Evolutionary conservation across 2,113 vertebrate genomes (phyloP), one percentile per base, ranked within the genome.

Genomic region (Bos javanicus): DNA sequence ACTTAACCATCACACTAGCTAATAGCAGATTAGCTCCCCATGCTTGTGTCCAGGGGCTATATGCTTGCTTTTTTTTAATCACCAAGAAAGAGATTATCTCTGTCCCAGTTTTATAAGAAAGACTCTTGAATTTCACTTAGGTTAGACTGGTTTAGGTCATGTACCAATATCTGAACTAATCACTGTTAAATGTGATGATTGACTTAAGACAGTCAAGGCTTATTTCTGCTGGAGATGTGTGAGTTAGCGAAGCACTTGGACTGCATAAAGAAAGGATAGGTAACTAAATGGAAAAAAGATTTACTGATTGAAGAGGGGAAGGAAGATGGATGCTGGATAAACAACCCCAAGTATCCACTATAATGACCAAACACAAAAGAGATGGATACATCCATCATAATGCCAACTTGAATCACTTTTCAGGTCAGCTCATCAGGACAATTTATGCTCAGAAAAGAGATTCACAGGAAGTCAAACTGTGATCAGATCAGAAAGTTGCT

Each of bases 401-500:
- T 7, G 56, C 57, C 87, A 92, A 48, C 90, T 43, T 0, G 6
- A 81, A 54, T 90, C 52, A 83, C 26, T 78, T 76, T 74, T 74
- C 67, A 39, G 78, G 88, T 97, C 28, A 83, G 67, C 60, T 86
- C 94, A 71, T 87, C 87, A 90, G 83, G 54, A 87, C 36, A 54
- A 91, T 87, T 87, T 82, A 89, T 54, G 13, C 43, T 91, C 62
- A 57, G 23, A 90, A 46, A 71, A 39, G 91, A 89, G 59, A 90
- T 59, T 93, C 48, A 57, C 8, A 64, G 83, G 76, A 86, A 95
- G 88, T 54, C 89, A 96, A 81, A 64, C 43, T 87, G 21, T 90
- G 54, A 95, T 94, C 85, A 86, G 43, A 94, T 94, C 85, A 86
- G 84, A 92, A 96, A 97, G 46, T 94, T 98, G 39, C 36, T 90